phyloP scores from a whole-genome alignment of 1,140 invertebrate species.

The Leptestheria dahalacensis region DNA sequence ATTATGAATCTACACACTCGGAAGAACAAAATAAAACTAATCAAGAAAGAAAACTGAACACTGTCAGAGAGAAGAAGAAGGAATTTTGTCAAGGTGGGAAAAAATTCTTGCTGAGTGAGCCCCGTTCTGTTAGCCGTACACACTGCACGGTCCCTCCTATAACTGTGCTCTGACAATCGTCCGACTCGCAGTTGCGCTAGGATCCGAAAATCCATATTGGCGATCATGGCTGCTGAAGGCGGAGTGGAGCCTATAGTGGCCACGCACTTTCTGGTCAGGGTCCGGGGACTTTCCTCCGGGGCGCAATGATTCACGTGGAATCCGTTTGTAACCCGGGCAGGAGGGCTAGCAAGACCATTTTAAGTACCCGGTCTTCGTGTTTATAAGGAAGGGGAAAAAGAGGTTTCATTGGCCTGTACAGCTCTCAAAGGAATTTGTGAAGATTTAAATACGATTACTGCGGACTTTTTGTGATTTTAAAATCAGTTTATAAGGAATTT shows the following conservation, averaged over 20 bases:
- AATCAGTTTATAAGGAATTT: too few relatives aligned
- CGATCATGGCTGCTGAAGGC: neutral
- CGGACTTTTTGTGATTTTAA: too few relatives aligned
- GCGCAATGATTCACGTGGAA: neutral
- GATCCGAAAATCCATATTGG: neutral
- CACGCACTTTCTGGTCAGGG: constrained; percentile 7
- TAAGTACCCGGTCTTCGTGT: neutral
- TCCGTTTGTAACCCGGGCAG: neutral
- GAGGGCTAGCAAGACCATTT: constrained; percentile 2
- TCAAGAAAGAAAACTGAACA: neutral
- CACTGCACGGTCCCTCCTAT: constrained; percentile 5
- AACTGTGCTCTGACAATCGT: constrained; percentile 4
- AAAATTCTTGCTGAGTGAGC: constrained; percentile 9
- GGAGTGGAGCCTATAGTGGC: neutral
- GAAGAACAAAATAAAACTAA: too few relatives aligned
- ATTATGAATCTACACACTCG: too few relatives aligned
- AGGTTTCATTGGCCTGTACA: too few relatives aligned
- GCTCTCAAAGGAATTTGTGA: too few relatives aligned
- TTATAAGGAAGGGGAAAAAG: too few relatives aligned
- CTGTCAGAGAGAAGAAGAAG: neutral
- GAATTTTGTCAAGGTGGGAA: neutral
- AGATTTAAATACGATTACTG: too few relatives aligned
- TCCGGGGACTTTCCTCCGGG: constrained; percentile 12
- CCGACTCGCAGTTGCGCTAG: constrained; percentile 9
- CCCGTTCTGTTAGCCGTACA: constrained; percentile 3